These are phyloP conservation scores for Tricholaema leucomelas DNA, from an alignment of 2,113 vertebrate genomes.

Conservation along the genomic window DNA sequence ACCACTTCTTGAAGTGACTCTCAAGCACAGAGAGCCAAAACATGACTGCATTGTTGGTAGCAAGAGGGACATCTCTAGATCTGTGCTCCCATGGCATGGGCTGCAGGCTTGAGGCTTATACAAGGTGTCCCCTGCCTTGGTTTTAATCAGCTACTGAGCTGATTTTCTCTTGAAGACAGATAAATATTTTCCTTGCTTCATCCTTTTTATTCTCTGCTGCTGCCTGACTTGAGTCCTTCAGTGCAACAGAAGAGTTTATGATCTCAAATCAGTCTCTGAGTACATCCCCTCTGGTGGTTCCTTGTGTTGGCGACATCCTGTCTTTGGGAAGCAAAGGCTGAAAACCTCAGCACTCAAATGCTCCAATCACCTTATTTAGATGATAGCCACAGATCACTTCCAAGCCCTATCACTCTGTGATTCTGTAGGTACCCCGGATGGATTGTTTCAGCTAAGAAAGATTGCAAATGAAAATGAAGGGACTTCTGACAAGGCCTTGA, in stretches of 20 bases:
- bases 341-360: background rate
- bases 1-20: accelerated
- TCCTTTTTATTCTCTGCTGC: background rate
- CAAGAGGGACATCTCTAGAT: accelerated
- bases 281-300: background rate
- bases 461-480: too few relatives aligned
- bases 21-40: background rate
- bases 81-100: accelerated
- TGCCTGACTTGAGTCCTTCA: background rate
- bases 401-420: too few relatives aligned
- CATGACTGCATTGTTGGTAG: accelerated
- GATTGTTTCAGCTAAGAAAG: too few relatives aligned
- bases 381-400: too few relatives aligned
- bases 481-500: too few relatives aligned
- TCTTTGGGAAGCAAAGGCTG: background rate
- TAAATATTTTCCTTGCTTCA: background rate
- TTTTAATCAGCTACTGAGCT: background rate
- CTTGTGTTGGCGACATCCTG: too few relatives aligned
- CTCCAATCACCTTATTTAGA: background rate
- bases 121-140: background rate
- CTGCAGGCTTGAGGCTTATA: background rate
- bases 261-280: background rate
- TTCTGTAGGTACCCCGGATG: too few relatives aligned
- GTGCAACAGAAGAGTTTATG: background rate
- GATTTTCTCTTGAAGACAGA: background rate